phyloP scores from a whole-genome alignment of 1,140 invertebrate species.

The Globodera ellingtonae region DNA sequence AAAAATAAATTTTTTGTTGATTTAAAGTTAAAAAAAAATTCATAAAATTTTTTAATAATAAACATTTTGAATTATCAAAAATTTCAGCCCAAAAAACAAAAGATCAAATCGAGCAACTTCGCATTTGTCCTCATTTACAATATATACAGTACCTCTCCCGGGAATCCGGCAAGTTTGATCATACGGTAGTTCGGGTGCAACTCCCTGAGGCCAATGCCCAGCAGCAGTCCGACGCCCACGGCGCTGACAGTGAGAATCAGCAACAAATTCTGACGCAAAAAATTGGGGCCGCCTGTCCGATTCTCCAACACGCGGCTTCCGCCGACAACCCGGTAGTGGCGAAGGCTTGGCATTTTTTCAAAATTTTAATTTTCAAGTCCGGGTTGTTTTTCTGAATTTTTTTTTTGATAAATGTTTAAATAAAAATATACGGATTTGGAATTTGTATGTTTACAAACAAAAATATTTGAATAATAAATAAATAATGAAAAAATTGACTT shows the following conservation, averaged over 20 bases:
- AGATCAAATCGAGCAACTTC: slow-evolving; percentile 7
- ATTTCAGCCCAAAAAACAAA: background rate
- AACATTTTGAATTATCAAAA: no score
- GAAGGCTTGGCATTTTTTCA: background rate
- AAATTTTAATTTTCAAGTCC: no score
- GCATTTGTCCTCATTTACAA: slow-evolving; percentile 46
- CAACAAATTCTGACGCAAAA: slow-evolving; percentile 46
- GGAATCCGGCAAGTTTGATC: slow-evolving; percentile 57
- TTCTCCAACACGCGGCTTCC: slow-evolving; percentile 3
- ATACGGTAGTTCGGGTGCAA: slow-evolving; percentile 41
- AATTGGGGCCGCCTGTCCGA: background rate
- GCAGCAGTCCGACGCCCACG: slow-evolving; percentile 50
- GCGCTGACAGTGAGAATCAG: slow-evolving; percentile 51
- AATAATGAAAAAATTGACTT: background rate
- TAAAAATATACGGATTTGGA: background rate
- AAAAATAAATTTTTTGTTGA: no score
- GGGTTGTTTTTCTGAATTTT: no score
- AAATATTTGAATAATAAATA: background rate
- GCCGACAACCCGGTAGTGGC: slow-evolving; percentile 1
- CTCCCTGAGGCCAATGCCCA: slow-evolving; percentile 47
- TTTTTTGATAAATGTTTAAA: no score
- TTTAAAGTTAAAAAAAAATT: no score
- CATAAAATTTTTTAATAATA: no score
- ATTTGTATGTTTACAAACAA: background rate
- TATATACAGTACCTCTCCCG: slow-evolving; percentile 52